Base-by-base conservation (phyloP, 2,797 vertebrate species). In the Oreonectes daqikongensis region DNA sequence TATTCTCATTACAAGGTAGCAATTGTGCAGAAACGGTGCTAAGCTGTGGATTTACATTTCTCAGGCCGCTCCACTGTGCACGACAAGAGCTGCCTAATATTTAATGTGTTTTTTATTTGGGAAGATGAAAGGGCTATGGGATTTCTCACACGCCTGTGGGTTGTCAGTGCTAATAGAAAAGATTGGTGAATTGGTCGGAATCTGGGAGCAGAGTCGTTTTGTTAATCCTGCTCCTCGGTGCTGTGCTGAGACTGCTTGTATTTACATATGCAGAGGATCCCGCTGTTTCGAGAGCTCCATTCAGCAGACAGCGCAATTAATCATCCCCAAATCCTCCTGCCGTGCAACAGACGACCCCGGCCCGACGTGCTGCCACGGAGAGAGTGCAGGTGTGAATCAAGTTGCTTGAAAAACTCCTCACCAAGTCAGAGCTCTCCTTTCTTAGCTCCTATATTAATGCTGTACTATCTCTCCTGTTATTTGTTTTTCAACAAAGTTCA, bases 231-330 rank as follows among this genome's bases (percentile, higher is more conserved):
- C 92, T 88, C 85, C 82, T 91, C 81, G 89, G 90, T 40, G 83
- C 91, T 93, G 91, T 79, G 84, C 91, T 80, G 90, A 94, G 94
- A 91, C 91, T 91, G 93, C 93, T 92, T 92, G 88, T 94, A 93
- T 98, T 95, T 94, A 94, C 95, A 95, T 93, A 94, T 92, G 91
- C 89, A 85, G 90, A 94, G 95, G 90, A 92, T 95, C 97, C 95
- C 44, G 94, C 96, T 91, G 96, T 93, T 95, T 91, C 81, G 84
- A 90, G 92, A 92, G 90, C 94, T 95, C 92, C 1, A 89, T 92
- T 93, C 87, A 85, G 89, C 89, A 93, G 96, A 96, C 97, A 96
- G 92, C 92, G 94, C 94, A 95, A 97, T 99, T 97, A 97, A 96
- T 98, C 97, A 98, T 92, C 87, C 89, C 92, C 92, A 94, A 93